These are phyloP conservation scores for Orthosia cruda DNA, from an alignment of 2,888 invertebrate genomes.

Conservation along the genomic window DNA sequence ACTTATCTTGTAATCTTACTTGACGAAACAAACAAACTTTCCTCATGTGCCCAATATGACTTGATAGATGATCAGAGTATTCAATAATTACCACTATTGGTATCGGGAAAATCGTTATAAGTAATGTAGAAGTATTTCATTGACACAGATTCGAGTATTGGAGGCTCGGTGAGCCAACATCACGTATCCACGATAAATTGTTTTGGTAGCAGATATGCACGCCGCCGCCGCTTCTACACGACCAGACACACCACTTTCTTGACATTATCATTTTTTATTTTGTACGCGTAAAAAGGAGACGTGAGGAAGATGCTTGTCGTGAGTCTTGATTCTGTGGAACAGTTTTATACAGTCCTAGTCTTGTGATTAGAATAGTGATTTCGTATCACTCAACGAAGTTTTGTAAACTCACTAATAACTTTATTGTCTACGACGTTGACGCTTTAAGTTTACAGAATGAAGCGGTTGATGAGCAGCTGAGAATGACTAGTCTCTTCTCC, in stretches of 20 bases:
- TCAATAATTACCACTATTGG: constrained; percentile 62
- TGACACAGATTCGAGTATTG: no score
- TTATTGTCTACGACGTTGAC: neutral
- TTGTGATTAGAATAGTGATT: neutral
- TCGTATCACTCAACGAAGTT: neutral
- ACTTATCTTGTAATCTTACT: constrained; percentile 51
- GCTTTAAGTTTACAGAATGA: constrained; percentile 2
- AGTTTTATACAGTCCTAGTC: neutral
- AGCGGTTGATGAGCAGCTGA: constrained; percentile 32
- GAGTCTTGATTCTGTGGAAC: neutral
- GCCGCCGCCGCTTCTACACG: no score
- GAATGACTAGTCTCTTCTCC: constrained; percentile 30
- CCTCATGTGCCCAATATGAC: constrained; percentile 59
- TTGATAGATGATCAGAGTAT: constrained; percentile 60
- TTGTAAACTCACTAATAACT: constrained; percentile 5
- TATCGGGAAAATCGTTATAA: constrained; percentile 56
- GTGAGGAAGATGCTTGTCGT: constrained; percentile 24
- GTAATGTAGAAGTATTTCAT: no score
- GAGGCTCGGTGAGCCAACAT: no score
- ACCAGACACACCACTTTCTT: constrained; percentile 75
- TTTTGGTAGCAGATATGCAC: no score
- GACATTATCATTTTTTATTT: constrained; percentile 79
- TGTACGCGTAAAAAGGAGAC: constrained; percentile 62
- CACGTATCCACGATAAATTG: no score
- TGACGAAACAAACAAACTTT: constrained; percentile 63